A percentile compares a stretch with the other conserved stretches of the same genome.
Conservation (phyloP, 2,113 vertebrate genomes). For the Ciconia boyciana region DNA sequence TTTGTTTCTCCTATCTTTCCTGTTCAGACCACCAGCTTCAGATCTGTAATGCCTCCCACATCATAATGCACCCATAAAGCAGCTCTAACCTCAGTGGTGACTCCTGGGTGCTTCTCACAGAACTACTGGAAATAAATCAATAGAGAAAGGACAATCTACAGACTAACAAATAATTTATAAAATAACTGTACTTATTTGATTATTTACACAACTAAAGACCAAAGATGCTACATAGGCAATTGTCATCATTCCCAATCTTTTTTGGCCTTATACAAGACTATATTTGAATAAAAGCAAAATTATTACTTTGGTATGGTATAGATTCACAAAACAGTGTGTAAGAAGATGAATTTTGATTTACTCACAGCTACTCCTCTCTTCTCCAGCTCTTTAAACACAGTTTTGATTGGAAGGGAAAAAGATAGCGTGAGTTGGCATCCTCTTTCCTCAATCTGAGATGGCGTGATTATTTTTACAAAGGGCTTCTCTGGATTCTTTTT, state of each 20-base stretch:
- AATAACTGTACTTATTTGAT: background rate
- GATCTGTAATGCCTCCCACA: background rate
- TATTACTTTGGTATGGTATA: background rate
- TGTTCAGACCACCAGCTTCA: background rate
- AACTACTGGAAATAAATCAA: background rate
- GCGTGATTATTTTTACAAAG: conserved; percentile 84
- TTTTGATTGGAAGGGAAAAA: conserved; percentile 81
- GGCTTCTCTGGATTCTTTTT: conserved; percentile 61
- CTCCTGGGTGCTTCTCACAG: background rate
- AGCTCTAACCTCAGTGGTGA: background rate
- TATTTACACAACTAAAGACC: background rate
- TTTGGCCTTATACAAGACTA: background rate
- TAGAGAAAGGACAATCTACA: background rate
- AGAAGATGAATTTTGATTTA: conserved; percentile 15
- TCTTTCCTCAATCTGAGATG: conserved; percentile 76
- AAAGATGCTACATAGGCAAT: background rate
- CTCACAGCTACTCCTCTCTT: conserved; percentile 90
- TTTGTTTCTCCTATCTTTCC: background rate
- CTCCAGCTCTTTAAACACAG: conserved; percentile 83
- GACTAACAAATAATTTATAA: background rate
- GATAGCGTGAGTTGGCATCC: conserved; percentile 90
- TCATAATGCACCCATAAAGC: background rate
- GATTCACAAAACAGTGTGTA: background rate
- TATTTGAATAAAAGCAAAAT: background rate
- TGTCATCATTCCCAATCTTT: background rate